Percentiles rank a stretch among this genome's conserved stretches.
Evolutionary conservation across 2,888 invertebrate genomes (phyloP).

Genomic region (Marasmarcha lunaedactyla): DNA sequence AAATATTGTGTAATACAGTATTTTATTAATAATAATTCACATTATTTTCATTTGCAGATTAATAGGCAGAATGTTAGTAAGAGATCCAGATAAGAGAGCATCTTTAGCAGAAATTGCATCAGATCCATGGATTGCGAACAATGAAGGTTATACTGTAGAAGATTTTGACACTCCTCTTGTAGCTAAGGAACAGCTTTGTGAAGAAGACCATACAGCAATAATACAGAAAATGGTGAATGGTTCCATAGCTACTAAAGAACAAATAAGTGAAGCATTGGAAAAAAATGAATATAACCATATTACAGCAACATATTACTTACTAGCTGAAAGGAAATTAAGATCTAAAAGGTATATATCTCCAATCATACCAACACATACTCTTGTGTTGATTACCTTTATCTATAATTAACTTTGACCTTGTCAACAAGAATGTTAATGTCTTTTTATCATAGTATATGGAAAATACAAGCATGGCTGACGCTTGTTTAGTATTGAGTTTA

Average conservation of each 20-base stretch:
- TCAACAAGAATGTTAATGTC: no score
- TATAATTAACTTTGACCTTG: no score
- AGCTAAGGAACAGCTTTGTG: constrained; percentile 88
- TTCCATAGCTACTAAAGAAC: constrained; percentile 92
- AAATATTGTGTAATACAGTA: background rate
- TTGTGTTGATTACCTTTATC: no score
- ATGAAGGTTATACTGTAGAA: constrained; percentile 62
- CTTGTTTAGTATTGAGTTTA: no score
- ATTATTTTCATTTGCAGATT: constrained; percentile 62
- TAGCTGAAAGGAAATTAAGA: constrained; percentile 92
- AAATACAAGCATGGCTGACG: no score
- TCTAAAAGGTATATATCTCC: constrained; percentile 81
- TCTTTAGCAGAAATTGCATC: constrained; percentile 87
- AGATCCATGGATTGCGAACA: constrained; percentile 85
- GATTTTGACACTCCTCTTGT: constrained; percentile 83
- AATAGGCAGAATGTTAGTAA: constrained; percentile 92
- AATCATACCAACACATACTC: constrained; percentile 17
- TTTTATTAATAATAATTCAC: no score
- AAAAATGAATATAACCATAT: constrained; percentile 98
- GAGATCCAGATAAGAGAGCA: constrained; percentile 93
- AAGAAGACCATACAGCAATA: constrained; percentile 91
- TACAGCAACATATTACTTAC: constrained; percentile 96
- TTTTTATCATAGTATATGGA: no score
- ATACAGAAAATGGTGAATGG: constrained; percentile 97
- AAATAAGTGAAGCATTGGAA: constrained; percentile 93